Percentiles rank a stretch among this genome's conserved stretches.
Conservation (phyloP, 64 coral and sea anemone genomes). For the Dendronephthya gigantea region DNA sequence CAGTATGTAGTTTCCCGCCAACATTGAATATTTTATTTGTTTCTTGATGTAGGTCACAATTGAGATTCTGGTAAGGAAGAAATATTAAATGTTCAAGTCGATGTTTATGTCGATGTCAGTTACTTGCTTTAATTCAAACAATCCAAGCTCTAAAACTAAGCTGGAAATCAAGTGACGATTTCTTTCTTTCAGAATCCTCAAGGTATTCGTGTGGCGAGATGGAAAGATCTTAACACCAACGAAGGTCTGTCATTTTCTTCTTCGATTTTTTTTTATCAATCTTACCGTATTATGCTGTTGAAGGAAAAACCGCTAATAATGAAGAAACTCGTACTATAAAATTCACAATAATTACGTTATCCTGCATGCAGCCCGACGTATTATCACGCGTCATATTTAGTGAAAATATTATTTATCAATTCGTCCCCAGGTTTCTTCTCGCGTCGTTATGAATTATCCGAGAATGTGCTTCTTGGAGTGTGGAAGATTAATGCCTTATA, state of each 20-base stretch:
- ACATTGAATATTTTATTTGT: background rate
- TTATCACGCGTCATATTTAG: background rate
- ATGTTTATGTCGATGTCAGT: background rate
- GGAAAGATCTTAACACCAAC: conserved; percentile 40
- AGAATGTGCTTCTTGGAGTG: background rate
- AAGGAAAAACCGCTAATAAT: background rate
- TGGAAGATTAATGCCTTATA: conserved; percentile 29
- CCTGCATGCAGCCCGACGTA: background rate
- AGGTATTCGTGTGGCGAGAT: conserved; percentile 43
- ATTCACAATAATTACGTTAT: background rate
- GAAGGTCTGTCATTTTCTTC: conserved; percentile 23
- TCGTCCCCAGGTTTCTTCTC: background rate
- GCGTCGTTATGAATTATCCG: background rate
- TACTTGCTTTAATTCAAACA: no score
- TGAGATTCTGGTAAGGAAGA: background rate
- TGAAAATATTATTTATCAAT: background rate
- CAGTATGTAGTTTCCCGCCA: no score
- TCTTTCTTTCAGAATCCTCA: conserved; percentile 52
- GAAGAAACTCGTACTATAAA: background rate
- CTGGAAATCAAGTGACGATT: no score
- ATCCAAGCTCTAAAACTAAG: no score
- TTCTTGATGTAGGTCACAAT: background rate
- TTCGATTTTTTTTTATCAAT: background rate
- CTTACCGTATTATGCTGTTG: background rate
- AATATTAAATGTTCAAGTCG: no score